These are phyloP conservation scores for Lasius platythorax DNA, from an alignment of 2,888 invertebrate genomes.

Conservation along the genomic window DNA sequence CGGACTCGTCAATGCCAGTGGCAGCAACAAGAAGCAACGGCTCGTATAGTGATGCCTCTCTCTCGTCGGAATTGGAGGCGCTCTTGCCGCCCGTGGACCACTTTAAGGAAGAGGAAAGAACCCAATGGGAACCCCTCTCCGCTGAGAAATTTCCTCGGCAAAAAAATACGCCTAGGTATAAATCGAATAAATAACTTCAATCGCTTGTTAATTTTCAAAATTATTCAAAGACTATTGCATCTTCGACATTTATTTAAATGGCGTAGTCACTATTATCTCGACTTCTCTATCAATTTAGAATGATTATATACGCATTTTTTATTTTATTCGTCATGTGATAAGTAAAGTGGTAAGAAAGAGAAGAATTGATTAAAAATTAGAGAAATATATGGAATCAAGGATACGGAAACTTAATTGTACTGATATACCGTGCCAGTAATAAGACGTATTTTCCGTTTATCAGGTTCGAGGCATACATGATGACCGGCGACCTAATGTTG, in stretches of 20 bases:
- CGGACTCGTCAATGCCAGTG: constrained; percentile 78
- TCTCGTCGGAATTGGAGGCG: constrained; percentile 86
- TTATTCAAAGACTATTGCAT: constrained; percentile 3
- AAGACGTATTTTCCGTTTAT: background rate
- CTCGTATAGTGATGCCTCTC: constrained; percentile 86
- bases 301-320: background rate
- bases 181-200: background rate
- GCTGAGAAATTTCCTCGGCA: constrained; percentile 85
- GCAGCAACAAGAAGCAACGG: constrained; percentile 88
- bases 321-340: background rate
- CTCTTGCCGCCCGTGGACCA: constrained; percentile 84
- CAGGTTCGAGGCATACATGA: constrained; percentile 97
- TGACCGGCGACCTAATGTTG: constrained; percentile 98
- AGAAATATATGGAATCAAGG: background rate
- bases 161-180: constrained; percentile 84
- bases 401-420: background rate
- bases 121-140: constrained; percentile 87
- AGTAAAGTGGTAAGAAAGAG: background rate
- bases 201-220: background rate
- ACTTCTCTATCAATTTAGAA: background rate
- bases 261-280: background rate
- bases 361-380: background rate
- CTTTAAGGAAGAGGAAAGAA: constrained; percentile 86
- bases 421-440: background rate
- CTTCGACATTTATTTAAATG: background rate